Evolutionary conservation across 2,888 invertebrate species (phyloP), one percentile per base, ranked within the genome.

Genomic region (Hartigia nigra): DNA sequence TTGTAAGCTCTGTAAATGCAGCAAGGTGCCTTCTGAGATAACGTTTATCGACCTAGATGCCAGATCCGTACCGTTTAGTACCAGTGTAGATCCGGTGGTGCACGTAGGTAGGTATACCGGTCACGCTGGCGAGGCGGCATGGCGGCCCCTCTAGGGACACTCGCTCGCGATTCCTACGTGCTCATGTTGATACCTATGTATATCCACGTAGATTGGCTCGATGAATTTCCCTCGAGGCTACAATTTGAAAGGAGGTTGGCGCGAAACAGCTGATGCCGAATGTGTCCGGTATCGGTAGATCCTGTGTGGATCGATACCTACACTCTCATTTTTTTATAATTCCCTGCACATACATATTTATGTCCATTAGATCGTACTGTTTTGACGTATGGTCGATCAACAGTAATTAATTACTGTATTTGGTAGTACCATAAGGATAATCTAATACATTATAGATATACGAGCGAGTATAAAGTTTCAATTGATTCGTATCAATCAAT

Each of bases 171-270:
- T 55, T 55, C 55, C 55, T 55, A 55, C 55, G 23, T 55, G 55
- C 55, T 55, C 55, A 14, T 55, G 55, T 23, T 3, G 55, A 55
- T 55, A 3, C 23, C 55, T 55, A 55, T 55, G 55, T 23, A 55
- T 23, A 55, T 55, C 23, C 55, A 55, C 55, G 23, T 55, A 55
- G 55, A 55, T 55, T 55, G 72, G 72, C 72, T 84, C 84, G 86
- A 86, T 85, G 82, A 88, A 87, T 87, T 86, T 87, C 84, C 82
- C 83, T 86, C 80, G 86, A 81, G 85, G 86, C 84, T 85, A 55
- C 55, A 82, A 81, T 82, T 75, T 69, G 83, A 86, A 88, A 87
- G 84, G 87, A 88, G 88, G 87, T 87, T 87, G 86, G 70, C 36
- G 72, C 72, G 72, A 14, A 72, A 72, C 72, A 72, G 72, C 72